A percentile compares a stretch with the other conserved stretches of the same genome.
phyloP scores from a whole-genome alignment of 2,113 vertebrate genomes.

The Plotosus lineatus region DNA sequence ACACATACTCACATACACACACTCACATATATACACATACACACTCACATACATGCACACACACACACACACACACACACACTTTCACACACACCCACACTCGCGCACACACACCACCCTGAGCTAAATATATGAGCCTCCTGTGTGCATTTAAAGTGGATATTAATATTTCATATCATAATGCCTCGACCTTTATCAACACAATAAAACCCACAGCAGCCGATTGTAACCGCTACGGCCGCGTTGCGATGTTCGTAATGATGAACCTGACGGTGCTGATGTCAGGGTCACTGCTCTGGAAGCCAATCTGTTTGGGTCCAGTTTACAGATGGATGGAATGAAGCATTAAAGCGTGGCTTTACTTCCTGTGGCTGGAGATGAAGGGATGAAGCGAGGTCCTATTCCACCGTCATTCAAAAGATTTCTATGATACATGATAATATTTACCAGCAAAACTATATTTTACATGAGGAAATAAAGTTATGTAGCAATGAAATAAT shows the following conservation, averaged over 20 bases:
- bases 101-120: conserved; percentile 17
- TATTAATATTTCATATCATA: neutral
- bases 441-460: no score
- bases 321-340: no score
- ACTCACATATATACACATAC: neutral
- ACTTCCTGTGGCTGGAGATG: no score
- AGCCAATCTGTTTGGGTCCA: no score
- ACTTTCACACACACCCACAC: no score
- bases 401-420: no score
- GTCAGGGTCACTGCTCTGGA: neutral
- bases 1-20: neutral
- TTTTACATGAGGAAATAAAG: no score
- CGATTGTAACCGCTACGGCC: neutral
- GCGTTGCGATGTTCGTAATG: neutral
- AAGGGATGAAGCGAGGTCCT: no score
- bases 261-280: neutral
- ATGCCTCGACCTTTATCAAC: neutral
- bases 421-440: no score
- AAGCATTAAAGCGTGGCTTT: no score
- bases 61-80: conserved; percentile 31
- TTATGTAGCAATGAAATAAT: no score
- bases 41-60: neutral
- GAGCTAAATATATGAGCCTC: no score
- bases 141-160: neutral
- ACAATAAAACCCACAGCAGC: neutral